These are phyloP conservation scores for Oreortyx pictus DNA, from an alignment of 2,797 vertebrate genomes.

Conservation along the genomic window DNA sequence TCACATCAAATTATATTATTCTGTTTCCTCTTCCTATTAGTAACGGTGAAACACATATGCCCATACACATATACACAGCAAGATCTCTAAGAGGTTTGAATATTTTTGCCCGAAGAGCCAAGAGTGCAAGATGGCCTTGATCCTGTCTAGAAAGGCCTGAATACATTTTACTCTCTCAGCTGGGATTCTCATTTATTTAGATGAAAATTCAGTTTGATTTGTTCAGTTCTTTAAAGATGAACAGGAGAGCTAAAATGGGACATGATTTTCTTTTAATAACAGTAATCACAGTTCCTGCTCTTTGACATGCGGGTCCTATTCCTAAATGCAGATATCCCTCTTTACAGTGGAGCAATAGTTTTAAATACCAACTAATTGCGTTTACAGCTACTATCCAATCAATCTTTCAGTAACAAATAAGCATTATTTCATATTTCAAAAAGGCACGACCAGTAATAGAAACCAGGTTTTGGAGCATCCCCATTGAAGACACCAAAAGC, in stretches of 20 bases:
- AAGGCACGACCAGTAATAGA: not conserved
- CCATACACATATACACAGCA: not conserved
- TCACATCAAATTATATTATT: constrained; percentile 27
- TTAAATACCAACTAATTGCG: not conserved
- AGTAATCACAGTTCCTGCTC: not conserved
- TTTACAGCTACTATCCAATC: not conserved
- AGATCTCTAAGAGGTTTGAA: not conserved
- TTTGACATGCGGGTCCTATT: not conserved
- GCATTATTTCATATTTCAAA: not conserved
- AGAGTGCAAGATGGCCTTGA: not conserved
- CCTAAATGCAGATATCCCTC: not conserved
- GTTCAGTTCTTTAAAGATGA: not conserved
- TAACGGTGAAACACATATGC: not conserved
- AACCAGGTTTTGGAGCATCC: not conserved
- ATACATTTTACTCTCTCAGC: constrained; percentile 13
- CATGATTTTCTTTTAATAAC: constrained; percentile 9
- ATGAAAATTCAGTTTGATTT: constrained; percentile 41
- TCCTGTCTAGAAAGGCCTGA: not conserved
- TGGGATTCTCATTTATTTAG: constrained; percentile 25
- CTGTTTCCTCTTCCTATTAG: not conserved
- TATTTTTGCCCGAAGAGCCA: not conserved
- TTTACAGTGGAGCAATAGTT: not conserved
- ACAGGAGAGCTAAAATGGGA: not conserved
- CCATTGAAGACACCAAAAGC: not conserved
- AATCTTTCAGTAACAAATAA: not conserved